Percentiles rank a stretch among this genome's conserved stretches.
Conservation (phyloP, 2,797 vertebrate genomes). For the Pangasius djambal region DNA sequence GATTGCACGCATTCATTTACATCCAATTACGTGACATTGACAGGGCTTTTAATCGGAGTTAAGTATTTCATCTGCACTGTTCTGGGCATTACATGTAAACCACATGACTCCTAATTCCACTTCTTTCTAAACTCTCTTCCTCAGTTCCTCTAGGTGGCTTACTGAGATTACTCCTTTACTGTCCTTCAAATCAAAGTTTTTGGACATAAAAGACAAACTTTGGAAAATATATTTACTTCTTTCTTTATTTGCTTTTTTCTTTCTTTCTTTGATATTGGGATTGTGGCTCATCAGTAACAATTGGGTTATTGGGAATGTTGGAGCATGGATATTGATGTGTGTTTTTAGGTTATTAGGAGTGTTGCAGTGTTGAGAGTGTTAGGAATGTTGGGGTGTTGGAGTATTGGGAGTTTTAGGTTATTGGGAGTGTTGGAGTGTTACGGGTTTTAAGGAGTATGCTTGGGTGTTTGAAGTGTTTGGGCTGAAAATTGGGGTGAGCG, state of each 20-base stretch:
- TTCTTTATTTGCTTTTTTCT: neutral
- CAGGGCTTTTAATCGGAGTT: conserved; percentile 49
- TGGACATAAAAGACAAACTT: neutral
- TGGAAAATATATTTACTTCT: neutral
- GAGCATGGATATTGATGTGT: neutral
- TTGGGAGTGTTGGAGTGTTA: too few relatives aligned
- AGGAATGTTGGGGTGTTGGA: neutral
- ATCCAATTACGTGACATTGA: conserved; percentile 56
- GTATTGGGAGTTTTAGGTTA: neutral
- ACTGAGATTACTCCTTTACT: neutral
- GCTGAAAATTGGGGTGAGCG: too few relatives aligned
- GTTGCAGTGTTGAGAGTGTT: neutral
- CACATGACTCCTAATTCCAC: conserved; percentile 55
- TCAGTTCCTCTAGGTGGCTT: neutral
- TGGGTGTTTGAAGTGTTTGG: neutral
- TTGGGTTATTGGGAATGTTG: conserved; percentile 55
- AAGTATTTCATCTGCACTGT: conserved; percentile 42
- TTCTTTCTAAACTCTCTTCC: conserved; percentile 44
- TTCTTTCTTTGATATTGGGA: neutral
- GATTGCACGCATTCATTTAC: conserved; percentile 70
- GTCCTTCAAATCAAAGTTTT: neutral
- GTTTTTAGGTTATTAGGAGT: neutral
- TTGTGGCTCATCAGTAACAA: conserved; percentile 59
- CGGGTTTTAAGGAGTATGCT: neutral
- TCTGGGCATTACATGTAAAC: conserved; percentile 45